A percentile compares a stretch with the other conserved stretches of the same genome.
Evolutionary conservation across 2,113 vertebrate genomes (phyloP).

Genomic region (Takifugu flavidus): DNA sequence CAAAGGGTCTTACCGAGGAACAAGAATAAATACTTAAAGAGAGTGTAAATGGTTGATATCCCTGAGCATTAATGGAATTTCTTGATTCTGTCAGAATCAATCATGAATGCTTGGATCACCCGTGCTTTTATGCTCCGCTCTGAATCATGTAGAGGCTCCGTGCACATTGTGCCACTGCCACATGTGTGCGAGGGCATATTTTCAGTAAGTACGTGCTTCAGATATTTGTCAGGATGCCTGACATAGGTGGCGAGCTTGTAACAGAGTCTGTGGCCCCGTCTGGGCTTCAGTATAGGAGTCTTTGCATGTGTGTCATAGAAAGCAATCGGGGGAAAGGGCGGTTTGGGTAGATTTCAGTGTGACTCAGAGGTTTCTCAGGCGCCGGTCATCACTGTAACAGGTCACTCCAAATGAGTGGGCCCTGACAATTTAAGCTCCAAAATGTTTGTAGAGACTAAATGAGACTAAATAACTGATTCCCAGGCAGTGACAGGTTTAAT

Average conservation of each 20-base stretch:
- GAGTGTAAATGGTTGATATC: conserved; percentile 36
- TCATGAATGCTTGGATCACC: conserved; percentile 3
- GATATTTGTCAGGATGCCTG: conserved; percentile 73
- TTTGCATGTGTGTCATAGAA: conserved; percentile 34
- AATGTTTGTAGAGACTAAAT: conserved; percentile 6
- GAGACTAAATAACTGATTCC: background rate
- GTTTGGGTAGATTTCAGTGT: conserved; percentile 46
- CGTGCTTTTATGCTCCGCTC: conserved; percentile 29
- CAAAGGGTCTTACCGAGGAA: conserved; percentile 19
- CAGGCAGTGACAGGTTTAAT: too few relatives aligned
- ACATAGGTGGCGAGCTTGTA: conserved; percentile 62
- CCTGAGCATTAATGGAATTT: conserved; percentile 43
- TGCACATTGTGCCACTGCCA: conserved; percentile 39
- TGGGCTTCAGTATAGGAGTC: conserved; percentile 38
- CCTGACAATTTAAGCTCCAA: conserved; percentile 16
- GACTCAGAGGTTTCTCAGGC: conserved; percentile 48
- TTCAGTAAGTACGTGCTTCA: conserved; percentile 61
- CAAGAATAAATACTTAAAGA: conserved; percentile 47
- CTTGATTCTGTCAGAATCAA: conserved; percentile 55
- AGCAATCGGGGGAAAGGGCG: conserved; percentile 25
- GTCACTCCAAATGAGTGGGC: conserved; percentile 21
- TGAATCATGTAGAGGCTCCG: conserved; percentile 37
- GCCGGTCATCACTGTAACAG: conserved; percentile 33
- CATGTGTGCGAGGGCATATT: conserved; percentile 58
- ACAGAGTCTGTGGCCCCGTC: conserved; percentile 47